Evolutionary conservation across 2,797 vertebrate genomes (phyloP).

Genomic region (Leptatherina wallacei): DNA sequence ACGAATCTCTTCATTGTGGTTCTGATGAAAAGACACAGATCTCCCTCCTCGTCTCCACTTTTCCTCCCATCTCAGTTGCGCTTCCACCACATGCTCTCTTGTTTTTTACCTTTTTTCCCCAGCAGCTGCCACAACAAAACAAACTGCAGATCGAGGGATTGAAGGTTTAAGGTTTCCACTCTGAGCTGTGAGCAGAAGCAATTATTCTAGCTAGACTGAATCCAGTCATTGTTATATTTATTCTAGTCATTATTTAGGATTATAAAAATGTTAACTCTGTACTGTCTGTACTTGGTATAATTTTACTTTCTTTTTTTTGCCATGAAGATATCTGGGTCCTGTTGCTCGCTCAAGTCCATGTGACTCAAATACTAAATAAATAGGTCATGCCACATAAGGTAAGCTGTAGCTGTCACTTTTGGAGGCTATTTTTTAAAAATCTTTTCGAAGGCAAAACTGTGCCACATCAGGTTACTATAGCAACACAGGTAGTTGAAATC

Average conservation of each 20-base stretch:
- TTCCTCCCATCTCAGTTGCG: constrained; percentile 15
- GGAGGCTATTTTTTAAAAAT: constrained; percentile 13
- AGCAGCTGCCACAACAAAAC: constrained; percentile 33
- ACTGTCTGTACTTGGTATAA: neutral
- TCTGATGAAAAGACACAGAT: constrained; percentile 59
- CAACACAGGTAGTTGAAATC: constrained; percentile 43
- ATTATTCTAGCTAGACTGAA: neutral
- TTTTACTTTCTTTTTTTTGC: neutral
- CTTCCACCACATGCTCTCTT: constrained; percentile 21
- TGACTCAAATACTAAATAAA: constrained; percentile 43
- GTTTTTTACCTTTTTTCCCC: constrained; percentile 17
- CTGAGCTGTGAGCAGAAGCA: neutral
- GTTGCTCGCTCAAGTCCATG: constrained; percentile 11
- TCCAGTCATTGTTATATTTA: neutral
- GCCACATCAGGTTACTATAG: constrained; percentile 47
- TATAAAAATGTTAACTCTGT: neutral
- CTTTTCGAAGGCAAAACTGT: constrained; percentile 36
- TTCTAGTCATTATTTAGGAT: neutral
- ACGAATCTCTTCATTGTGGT: constrained; percentile 25
- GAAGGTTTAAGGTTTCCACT: constrained; percentile 16
- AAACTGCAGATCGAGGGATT: constrained; percentile 23
- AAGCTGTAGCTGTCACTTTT: constrained; percentile 42
- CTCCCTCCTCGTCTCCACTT: constrained; percentile 16
- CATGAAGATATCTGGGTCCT: neutral
- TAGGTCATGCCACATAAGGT: constrained; percentile 43